Evolutionary conservation across 2,797 vertebrate genomes (phyloP), one percentile per base, ranked within the genome.

Genomic region (Acanthiza pusilla): DNA sequence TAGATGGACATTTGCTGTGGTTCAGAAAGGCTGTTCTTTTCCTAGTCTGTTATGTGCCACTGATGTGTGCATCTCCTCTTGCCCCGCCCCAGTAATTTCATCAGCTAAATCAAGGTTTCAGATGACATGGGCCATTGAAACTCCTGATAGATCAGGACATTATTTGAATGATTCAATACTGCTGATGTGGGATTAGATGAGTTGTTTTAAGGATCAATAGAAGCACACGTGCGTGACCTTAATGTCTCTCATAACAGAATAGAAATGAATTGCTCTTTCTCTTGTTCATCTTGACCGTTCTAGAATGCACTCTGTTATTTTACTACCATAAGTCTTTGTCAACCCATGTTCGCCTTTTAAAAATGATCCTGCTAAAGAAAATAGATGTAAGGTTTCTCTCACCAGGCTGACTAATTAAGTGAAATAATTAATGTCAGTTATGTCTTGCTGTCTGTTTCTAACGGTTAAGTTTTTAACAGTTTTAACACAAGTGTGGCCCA

Each of bases 191-290:
- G 12, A 85, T 79, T 50, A 62, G 65, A 57, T 88, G n/a, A 34
- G 43, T 63, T 93, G 22, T 54, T 80, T 43, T 57, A 47, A 88
- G 23, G 25, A 54, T 88, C 42, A 78, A 23, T 62, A 54, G 50
- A 78, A 68, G 74, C 3, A 2, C 21, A 9, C 0, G 0, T 42
- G 43, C 4, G 0, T 74, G 78, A 71, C 75, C 20, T 38, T 65
- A 77, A 92, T 48, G 26, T 62, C 72, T 73, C 27, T 63, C 22
- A 25, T 54, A 20, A 21, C 18, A 22, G 88, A 87, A 85, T 8
- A 70, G 38, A 85, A 94, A 75, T 38, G 1, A 72, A 60, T 93
- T 71, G 16, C 29, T 9, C 20, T 72, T 93, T 68, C 13, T 38
- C 13, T 72, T 74, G 8, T 47, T 91, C 21, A 26, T 85, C 50